Conservation (phyloP, 1,140 invertebrate species). For the Matsumurasca onukii region DNA sequence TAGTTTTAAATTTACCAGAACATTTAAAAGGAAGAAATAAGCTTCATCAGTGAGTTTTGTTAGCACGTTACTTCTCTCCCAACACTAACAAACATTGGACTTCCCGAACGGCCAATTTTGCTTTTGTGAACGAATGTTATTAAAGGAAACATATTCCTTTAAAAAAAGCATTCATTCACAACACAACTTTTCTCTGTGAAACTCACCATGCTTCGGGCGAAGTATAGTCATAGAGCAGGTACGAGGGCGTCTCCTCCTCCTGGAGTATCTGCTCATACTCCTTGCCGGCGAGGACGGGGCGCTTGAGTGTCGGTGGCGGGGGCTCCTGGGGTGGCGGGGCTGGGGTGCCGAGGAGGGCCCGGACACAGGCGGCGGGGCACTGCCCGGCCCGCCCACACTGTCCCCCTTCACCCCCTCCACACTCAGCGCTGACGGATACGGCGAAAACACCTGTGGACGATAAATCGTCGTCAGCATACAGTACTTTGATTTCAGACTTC, state of each 20-base stretch:
- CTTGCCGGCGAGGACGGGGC: constrained; percentile 69
- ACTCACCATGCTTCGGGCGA: constrained; percentile 79
- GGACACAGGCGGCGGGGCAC: constrained; percentile 39
- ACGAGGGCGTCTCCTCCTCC: constrained; percentile 76
- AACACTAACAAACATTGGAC: too few relatives aligned
- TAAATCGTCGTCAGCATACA: too few relatives aligned
- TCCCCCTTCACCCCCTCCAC: constrained; percentile 30
- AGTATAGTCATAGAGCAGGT: constrained; percentile 86
- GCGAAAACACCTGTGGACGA: constrained; percentile 47
- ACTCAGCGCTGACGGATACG: constrained; percentile 39
- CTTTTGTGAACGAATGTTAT: neutral
- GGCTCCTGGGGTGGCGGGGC: constrained; percentile 38
- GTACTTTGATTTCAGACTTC: too few relatives aligned
- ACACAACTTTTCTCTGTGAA: too few relatives aligned
- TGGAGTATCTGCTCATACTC: constrained; percentile 71
- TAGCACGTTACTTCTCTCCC: too few relatives aligned
- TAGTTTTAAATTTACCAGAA: too few relatives aligned
- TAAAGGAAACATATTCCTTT: too few relatives aligned
- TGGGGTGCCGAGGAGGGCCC: constrained; percentile 40
- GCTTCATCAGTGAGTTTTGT: too few relatives aligned
- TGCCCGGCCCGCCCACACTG: constrained; percentile 37
- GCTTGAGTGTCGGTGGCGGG: constrained; percentile 53
- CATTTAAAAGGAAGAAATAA: too few relatives aligned
- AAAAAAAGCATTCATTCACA: too few relatives aligned
- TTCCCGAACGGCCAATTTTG: neutral